Evolutionary conservation across 2,113 vertebrate species (phyloP).

Genomic region (Ascaphus truei): DNA sequence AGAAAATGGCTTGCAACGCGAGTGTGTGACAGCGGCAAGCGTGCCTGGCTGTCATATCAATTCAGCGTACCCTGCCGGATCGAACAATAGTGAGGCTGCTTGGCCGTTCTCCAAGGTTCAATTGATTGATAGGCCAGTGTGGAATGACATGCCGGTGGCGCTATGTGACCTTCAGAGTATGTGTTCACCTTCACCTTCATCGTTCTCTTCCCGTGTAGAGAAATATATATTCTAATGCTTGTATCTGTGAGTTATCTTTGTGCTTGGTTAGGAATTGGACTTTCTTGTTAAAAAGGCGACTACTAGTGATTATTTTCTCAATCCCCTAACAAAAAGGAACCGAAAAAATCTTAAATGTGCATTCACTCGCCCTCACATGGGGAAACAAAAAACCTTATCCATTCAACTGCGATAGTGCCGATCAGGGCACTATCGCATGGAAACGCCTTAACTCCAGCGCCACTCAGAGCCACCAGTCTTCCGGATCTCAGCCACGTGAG

Average conservation of each 20-base stretch:
- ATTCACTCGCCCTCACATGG: no score
- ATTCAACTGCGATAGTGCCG: no score
- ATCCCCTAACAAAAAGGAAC: no score
- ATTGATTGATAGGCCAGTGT: neutral
- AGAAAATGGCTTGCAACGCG: neutral
- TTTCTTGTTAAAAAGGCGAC: no score
- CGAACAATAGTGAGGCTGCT: neutral
- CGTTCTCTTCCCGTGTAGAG: neutral
- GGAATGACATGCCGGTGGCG: no score
- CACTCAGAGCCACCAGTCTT: no score
- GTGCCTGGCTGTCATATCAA: neutral
- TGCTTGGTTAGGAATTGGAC: neutral
- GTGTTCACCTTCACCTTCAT: neutral
- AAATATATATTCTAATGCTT: neutral
- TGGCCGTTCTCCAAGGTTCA: neutral
- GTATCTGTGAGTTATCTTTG: neutral
- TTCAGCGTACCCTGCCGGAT: neutral
- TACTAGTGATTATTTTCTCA: no score
- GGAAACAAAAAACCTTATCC: no score
- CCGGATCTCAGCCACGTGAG: no score
- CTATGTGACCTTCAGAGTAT: neutral
- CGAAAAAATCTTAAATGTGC: no score
- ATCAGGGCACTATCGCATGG: no score
- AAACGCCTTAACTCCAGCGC: no score
- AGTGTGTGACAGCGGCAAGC: neutral